Conservation (phyloP, 2,797 vertebrate genomes). For the Enoplosus armatus region DNA sequence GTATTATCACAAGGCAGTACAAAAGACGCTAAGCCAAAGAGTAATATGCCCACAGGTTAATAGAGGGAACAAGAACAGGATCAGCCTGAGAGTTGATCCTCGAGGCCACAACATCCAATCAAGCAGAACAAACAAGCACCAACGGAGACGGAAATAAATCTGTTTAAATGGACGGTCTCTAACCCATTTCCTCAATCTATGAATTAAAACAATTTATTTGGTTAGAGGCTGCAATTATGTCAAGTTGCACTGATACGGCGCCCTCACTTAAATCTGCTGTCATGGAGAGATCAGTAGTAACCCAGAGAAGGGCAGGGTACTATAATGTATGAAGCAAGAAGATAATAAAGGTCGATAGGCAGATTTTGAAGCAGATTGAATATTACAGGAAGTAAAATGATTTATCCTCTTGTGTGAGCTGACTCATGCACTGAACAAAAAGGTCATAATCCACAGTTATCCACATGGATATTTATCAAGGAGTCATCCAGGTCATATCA, state of each 20-base stretch:
- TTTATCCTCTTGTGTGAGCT: slow-evolving; percentile 11
- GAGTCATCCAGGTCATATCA: slow-evolving; percentile 15
- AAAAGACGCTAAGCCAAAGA: slow-evolving; percentile 40
- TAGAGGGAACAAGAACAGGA: slow-evolving; percentile 37
- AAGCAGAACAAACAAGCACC: slow-evolving; percentile 54
- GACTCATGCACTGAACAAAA: slow-evolving; percentile 24
- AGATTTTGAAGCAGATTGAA: slow-evolving; percentile 35
- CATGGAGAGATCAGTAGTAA: slow-evolving; percentile 38
- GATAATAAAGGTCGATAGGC: slow-evolving; percentile 11
- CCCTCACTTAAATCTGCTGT: slow-evolving; percentile 46
- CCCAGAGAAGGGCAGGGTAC: slow-evolving; percentile 11
- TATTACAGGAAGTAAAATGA: slow-evolving; percentile 22
- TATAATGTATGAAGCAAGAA: neutral
- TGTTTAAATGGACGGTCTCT: slow-evolving; percentile 36
- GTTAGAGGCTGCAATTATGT: slow-evolving; percentile 54
- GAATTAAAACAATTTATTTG: slow-evolving; percentile 60
- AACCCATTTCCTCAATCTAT: slow-evolving; percentile 39
- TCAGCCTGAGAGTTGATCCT: slow-evolving; percentile 52
- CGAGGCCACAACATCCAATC: slow-evolving; percentile 31
- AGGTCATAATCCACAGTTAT: slow-evolving; percentile 32
- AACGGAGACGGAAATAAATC: slow-evolving; percentile 36
- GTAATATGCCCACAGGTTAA: slow-evolving; percentile 44
- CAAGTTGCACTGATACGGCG: slow-evolving; percentile 31
- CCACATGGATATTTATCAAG: slow-evolving; percentile 25
- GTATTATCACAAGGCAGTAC: slow-evolving; percentile 36